Base-by-base conservation (phyloP, 2,113 vertebrate species). In the Tychaedon coryphoeus region DNA sequence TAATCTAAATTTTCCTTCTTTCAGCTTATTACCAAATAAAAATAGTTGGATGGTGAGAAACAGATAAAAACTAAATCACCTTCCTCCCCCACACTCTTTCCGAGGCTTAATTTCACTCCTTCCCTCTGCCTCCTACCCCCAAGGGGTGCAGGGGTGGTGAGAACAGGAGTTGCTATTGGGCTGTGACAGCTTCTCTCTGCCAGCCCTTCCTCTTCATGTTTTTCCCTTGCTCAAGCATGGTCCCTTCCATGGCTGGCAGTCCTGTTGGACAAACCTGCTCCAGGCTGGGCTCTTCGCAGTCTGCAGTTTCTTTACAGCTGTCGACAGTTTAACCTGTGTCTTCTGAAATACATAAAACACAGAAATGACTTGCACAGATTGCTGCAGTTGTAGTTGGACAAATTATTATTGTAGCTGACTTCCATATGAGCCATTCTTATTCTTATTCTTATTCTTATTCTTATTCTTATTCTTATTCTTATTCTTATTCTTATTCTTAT, bases 111-210 rank as follows among this genome's bases (percentile, higher is more conserved):
- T 51, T 33, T 65, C 22, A 9, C 13, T 34, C 72, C 28, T 78
- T 80, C 38, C 36, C 20, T 71, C 38, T 53, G 9, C 34, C 31
- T 43, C 17, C 24, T 38, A 7, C 16, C 13, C 25, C 8, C 10
- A 2, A 22, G 16, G 5, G 2, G 14, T 36, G 33, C 19, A 78
- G 54, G 42, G 5, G 14, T 62, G 48, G 12, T 73, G 33, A 66
- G 12, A 29, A 50, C 5, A 6, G 42, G 42, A 5, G 19, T 3
- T 51, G 8, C 24, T 34, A 1, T 24, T 0, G 2, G 16, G 22
- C 31, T 36, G 20, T n/a, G 43, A 17, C 22, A 53, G 23, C 15
- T 69, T 11, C 29, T 34, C 29, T 40, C 48, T 45, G 50, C 19
- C 22, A 22, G 20, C 13, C 34, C 69, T 50, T 50, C 18, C 12